Conservation (phyloP, 2,888 invertebrate genomes). For the Minunthozetes semirufus region DNA sequence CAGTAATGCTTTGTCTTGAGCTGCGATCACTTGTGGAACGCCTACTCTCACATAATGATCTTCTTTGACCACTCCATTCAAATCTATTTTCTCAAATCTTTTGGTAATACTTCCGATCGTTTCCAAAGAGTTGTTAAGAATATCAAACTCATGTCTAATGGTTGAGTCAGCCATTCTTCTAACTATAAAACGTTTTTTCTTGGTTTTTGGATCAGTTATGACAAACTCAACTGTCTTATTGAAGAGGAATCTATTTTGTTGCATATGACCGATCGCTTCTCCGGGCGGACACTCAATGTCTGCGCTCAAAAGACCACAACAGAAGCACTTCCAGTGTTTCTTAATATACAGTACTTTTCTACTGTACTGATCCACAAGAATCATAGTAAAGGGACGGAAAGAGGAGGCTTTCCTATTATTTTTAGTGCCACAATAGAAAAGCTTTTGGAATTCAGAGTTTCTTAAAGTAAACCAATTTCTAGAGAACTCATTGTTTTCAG, state of each 20-base stretch:
- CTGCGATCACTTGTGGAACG: neutral
- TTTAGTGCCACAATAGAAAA: neutral
- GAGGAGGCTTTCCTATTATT: neutral
- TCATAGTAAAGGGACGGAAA: neutral
- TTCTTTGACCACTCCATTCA: neutral
- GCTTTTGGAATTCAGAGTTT: constrained; percentile 11
- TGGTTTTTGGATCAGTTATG: neutral
- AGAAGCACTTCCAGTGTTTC: constrained; percentile 1
- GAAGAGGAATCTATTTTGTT: neutral
- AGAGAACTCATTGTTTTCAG: neutral
- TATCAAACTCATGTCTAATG: constrained; percentile 15
- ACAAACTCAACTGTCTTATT: neutral
- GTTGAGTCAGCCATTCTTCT: neutral
- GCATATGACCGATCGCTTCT: neutral
- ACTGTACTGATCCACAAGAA: constrained; percentile 1
- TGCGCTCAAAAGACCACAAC: neutral
- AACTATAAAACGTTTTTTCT: neutral
- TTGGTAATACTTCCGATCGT: constrained; percentile 1
- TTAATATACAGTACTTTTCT: neutral
- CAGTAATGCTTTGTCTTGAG: neutral
- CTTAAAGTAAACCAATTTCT: neutral
- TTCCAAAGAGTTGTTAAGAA: neutral
- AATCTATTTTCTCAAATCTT: neutral
- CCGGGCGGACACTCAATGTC: constrained; percentile 27
- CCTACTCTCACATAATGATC: neutral